Evolutionary conservation across 2,797 vertebrate species (phyloP), one percentile per base, ranked within the genome.

Genomic region (Poeciliopsis gracilis): DNA sequence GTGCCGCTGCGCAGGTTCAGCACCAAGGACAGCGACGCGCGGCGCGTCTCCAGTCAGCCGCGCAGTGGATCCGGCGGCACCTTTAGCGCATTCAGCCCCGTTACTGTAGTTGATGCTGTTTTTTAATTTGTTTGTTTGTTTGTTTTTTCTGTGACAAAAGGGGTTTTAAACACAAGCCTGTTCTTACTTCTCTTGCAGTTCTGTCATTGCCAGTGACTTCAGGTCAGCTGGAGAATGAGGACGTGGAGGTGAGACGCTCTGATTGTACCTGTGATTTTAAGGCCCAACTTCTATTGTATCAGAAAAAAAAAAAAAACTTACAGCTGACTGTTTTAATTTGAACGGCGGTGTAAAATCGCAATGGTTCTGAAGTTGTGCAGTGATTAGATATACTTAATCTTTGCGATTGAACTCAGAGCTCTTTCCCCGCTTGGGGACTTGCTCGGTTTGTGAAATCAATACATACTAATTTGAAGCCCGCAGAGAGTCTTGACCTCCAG

Each of bases 11-110:
- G 9, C 15, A 61, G 61, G 2, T 88, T 92, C 93, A 94, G 94
- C 84, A 96, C 95, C 94, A 91, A 91, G 94, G 95, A 95, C 95
- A 94, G 94, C 90, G 87, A 53, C 86, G 23, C 23, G 55, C 83
- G 23, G 45, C 83, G 20, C 79, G 6, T 74, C 76, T 78, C 10
- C 51, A 63, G 63, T 23, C 78, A 23, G 38, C 53, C 59, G 77
- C 38, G 70, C 72, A 87, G 80, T 7, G 45, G 41, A 75, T 79
- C 70, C 83, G 76, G 77, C 84, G 72, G 82, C 79, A 55, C 77
- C 81, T 86, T 47, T 41, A 66, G 74, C 89, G 78, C 83, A 80
- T 78, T 57, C 0, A 59, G 30, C 78, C 77, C 77, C 57, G 76
- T 38, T 63, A 70, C 55, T 46, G 16, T 46, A 38, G 20, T 33